phyloP scores from a whole-genome alignment of 2,888 invertebrate genomes.

The Melieria omissa region DNA sequence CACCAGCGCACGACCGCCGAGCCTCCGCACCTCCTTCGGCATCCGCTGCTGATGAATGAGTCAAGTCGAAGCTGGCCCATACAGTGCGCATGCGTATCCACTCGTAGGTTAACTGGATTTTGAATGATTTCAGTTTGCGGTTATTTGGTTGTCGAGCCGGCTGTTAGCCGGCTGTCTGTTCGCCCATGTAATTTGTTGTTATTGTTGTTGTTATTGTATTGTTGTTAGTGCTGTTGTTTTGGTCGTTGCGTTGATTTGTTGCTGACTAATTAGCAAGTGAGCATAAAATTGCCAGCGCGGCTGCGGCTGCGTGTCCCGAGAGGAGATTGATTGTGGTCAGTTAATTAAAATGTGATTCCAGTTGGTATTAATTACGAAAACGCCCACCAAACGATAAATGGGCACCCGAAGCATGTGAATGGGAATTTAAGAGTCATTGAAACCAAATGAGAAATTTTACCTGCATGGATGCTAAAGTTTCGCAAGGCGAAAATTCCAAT shows the following conservation, averaged over 20 bases:
- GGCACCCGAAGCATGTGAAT: conserved; percentile 3
- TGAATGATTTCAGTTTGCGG: conserved; percentile 13
- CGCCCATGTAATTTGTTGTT: background rate
- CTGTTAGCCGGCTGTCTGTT: background rate
- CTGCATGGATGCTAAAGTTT: too few species aligned
- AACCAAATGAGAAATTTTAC: too few species aligned
- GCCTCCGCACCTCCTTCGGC: conserved; percentile 8
- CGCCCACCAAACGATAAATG: conserved; percentile 27
- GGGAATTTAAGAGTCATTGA: background rate
- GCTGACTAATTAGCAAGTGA: conserved; percentile 53
- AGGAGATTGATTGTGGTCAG: conserved; percentile 45
- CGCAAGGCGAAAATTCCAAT: too few species aligned
- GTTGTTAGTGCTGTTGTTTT: conserved; percentile 57
- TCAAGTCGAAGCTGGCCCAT: conserved; percentile 12
- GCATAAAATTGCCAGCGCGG: conserved; percentile 30
- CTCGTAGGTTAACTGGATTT: conserved; percentile 9
- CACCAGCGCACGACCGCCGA: background rate
- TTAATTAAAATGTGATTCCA: conserved; percentile 48
- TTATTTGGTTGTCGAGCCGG: conserved; percentile 7
- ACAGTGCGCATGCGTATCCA: background rate
- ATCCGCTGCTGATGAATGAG: conserved; percentile 30
- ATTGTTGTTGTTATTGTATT: conserved; percentile 1
- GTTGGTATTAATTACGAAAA: conserved; percentile 43
- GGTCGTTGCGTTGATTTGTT: conserved; percentile 51
- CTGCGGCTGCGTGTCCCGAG: conserved; percentile 7